Evolutionary conservation across 2,797 vertebrate species (phyloP).

Genomic region (Carcharodon carcharias): DNA sequence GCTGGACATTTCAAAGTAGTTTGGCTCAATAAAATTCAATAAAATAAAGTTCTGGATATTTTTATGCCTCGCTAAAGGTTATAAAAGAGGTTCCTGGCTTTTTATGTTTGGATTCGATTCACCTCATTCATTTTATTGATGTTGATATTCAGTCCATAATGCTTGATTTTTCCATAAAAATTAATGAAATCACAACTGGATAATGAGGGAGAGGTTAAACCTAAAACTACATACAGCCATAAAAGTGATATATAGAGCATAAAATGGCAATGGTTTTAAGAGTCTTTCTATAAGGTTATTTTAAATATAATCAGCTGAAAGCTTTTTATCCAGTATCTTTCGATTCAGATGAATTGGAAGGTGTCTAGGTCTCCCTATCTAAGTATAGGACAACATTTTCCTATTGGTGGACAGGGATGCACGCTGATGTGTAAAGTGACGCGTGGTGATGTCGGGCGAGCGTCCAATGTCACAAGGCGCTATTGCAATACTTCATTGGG

Average conservation of each 20-base stretch:
- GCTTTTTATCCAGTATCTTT: not conserved
- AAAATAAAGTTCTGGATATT: not conserved
- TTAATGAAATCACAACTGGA: not conserved
- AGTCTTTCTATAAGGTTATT: not conserved
- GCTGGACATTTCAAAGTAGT: not conserved
- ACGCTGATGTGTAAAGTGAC: too few species aligned
- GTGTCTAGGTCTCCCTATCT: too few species aligned
- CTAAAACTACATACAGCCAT: not conserved
- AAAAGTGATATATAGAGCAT: not conserved
- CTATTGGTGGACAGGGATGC: too few species aligned
- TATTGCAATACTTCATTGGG: too few species aligned
- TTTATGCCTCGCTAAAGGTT: not conserved
- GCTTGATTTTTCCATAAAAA: not conserved
- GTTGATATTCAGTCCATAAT: not conserved
- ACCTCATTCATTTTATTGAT: not conserved
- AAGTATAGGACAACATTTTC: too few species aligned
- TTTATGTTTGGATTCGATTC: not conserved
- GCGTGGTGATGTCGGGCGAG: too few species aligned
- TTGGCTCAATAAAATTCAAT: not conserved
- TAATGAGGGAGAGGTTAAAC: not conserved
- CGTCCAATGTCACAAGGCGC: too few species aligned
- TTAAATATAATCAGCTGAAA: not conserved
- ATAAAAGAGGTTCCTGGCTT: not conserved
- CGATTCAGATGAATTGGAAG: not conserved
- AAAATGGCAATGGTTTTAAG: not conserved